Evolutionary conservation across 2,797 vertebrate species (phyloP), one percentile per base, ranked within the genome.

Genomic region (Megalops cyprinoides): DNA sequence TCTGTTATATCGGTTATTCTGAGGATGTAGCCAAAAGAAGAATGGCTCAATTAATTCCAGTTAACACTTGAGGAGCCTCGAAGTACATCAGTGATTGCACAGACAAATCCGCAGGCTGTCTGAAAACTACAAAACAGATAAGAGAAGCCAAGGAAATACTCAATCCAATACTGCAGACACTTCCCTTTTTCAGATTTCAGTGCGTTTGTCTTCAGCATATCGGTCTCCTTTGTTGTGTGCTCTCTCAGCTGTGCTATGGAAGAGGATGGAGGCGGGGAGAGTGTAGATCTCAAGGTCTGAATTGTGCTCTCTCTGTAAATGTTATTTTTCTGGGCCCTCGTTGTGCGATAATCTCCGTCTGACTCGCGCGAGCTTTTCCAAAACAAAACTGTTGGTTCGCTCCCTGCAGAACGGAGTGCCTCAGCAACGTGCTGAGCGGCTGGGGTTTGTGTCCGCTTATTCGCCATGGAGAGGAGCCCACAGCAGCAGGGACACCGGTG

Each of bases 31-130:
- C 60, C 28, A 3, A 53, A 81, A 42, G 46, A 76, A 74, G 62
- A 67, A 81, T 81, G 74, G 39, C 79, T 46, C 74, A 76, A 65
- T 80, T 80, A 62, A 80, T 74, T 62, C 46, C 56, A 46, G 37
- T 55, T 51, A 60, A 51, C 15, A 71, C 37, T 15, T 60, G 71
- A 80, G 49, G 79, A 74, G 51, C 5, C 49, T 51, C 46, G 78
- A 79, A 23, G 71, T 81, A 65, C 48, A 81, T 74, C 46, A 53
- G 79, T 39, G 55, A 75, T 49, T 65, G n/a, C 10, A 37, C 20
- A 48, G 71, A 62, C 46, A 56, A 74, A 15, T 48, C 44, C 53
- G 49, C 7, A 12, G 28, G 67, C 53, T 31, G 44, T 49, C 65
- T 25, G 49, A 39, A 7, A 39, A 20, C 12, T 51, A 31, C 55